These are phyloP conservation scores for Tychaedon coryphoeus DNA, from an alignment of 2,113 vertebrate species.

Conservation along the genomic window DNA sequence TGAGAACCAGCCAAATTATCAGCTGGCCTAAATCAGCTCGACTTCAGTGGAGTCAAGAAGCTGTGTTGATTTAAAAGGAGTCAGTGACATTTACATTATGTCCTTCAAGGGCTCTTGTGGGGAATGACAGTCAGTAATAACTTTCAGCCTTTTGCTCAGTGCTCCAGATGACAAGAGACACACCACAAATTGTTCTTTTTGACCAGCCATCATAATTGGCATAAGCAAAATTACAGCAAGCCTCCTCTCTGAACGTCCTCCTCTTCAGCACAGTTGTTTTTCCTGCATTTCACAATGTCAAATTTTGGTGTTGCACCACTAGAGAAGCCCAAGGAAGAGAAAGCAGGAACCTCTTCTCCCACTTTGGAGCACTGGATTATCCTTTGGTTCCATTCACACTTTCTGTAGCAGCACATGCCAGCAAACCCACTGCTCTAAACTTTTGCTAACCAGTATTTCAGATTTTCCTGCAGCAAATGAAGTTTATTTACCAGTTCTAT, in stretches of 20 bases:
- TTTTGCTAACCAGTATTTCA: neutral
- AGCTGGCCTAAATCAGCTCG: neutral
- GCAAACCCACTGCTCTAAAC: neutral
- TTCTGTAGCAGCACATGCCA: neutral
- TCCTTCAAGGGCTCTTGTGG: neutral
- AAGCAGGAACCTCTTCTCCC: neutral
- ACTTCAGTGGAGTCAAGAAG: neutral
- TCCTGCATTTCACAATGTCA: neutral
- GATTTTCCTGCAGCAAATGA: neutral
- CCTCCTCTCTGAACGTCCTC: neutral
- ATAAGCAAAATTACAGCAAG: neutral
- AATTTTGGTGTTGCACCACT: neutral
- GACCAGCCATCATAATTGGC: neutral
- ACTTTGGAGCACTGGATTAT: neutral
- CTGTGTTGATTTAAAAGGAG: constrained; percentile 15
- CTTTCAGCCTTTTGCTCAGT: neutral
- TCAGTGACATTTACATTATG: constrained; percentile 5
- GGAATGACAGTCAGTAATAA: neutral
- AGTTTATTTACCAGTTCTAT: neutral
- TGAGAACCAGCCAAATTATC: constrained; percentile 6
- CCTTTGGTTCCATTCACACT: neutral
- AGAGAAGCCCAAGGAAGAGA: neutral
- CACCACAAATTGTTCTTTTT: neutral
- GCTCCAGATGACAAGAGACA: neutral
- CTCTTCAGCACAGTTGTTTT: neutral